These are phyloP conservation scores for Tetranychus piercei DNA, from an alignment of 2,888 invertebrate genomes.

Conservation along the genomic window DNA sequence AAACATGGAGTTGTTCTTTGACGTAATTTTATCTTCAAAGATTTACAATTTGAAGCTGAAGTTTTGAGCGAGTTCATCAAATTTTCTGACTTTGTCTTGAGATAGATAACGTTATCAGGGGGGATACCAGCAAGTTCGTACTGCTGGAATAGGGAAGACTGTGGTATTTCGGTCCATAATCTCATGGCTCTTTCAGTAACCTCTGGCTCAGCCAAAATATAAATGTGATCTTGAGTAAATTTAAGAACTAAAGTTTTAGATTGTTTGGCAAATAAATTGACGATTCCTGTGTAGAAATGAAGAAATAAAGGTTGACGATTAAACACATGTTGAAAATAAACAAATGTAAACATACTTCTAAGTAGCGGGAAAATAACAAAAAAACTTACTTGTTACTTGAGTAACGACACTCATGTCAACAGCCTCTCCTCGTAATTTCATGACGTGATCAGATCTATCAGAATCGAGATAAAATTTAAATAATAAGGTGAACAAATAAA, in stretches of 20 bases:
- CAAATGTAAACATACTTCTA: neutral
- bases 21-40: neutral
- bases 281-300: neutral
- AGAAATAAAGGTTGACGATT: neutral
- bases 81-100: neutral
- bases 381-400: neutral
- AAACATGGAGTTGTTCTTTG: neutral
- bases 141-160: neutral
- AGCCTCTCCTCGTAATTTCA: neutral
- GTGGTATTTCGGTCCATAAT: slow-evolving; percentile 4
- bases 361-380: neutral
- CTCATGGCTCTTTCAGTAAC: neutral
- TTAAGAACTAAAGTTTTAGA: neutral
- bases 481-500: too few species aligned
- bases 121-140: neutral
- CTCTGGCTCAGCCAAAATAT: neutral
- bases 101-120: neutral
- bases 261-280: neutral
- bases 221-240: neutral
- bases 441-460: neutral
- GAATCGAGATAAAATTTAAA: too few species aligned
- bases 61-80: neutral
- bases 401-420: neutral
- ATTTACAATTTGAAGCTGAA: neutral
- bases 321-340: neutral